These are phyloP conservation scores for Sturnus vulgaris DNA, from an alignment of 2,113 vertebrate genomes.

Conservation along the genomic window DNA sequence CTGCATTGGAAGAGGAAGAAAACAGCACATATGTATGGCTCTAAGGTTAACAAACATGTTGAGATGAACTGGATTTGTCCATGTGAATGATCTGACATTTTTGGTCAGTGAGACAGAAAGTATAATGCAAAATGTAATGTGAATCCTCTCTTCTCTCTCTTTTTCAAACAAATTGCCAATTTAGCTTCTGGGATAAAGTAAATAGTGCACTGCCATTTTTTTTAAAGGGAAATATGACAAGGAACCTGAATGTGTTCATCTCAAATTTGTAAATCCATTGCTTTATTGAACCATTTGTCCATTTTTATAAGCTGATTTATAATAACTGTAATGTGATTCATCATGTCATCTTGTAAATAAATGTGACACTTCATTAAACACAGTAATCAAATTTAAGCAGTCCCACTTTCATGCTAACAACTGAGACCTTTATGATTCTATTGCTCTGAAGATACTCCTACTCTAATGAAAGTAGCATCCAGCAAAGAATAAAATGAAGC, in stretches of 20 bases:
- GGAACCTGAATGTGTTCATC: slow-evolving; percentile 5
- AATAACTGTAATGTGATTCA: slow-evolving; percentile 68
- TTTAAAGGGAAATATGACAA: slow-evolving; percentile 27
- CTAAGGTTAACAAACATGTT: not conserved
- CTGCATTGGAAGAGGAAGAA: not conserved
- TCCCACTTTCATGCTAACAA: slow-evolving; percentile 68
- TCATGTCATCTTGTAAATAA: slow-evolving; percentile 77
- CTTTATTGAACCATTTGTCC: slow-evolving; percentile 69
- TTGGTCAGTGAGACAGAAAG: slow-evolving; percentile 49
- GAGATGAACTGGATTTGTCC: slow-evolving; percentile 52
- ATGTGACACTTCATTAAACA: slow-evolving; percentile 80
- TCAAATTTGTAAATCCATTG: slow-evolving; percentile 47
- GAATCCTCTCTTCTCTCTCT: not conserved
- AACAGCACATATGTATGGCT: not conserved
- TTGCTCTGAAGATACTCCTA: slow-evolving; percentile 58
- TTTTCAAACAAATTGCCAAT: slow-evolving; percentile 35
- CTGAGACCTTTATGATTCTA: slow-evolving; percentile 48
- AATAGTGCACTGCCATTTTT: slow-evolving; percentile 13
- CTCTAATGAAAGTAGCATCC: not conserved
- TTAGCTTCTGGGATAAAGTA: slow-evolving; percentile 52
- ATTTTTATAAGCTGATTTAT: slow-evolving; percentile 71
- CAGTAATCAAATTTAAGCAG: slow-evolving; percentile 76
- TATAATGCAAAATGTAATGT: not conserved
- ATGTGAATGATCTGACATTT: slow-evolving; percentile 39
- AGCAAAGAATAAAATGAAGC: slow-evolving; percentile 18